Conservation (phyloP, 2,888 invertebrate genomes). For the Macrosoma leucophasiata region DNA sequence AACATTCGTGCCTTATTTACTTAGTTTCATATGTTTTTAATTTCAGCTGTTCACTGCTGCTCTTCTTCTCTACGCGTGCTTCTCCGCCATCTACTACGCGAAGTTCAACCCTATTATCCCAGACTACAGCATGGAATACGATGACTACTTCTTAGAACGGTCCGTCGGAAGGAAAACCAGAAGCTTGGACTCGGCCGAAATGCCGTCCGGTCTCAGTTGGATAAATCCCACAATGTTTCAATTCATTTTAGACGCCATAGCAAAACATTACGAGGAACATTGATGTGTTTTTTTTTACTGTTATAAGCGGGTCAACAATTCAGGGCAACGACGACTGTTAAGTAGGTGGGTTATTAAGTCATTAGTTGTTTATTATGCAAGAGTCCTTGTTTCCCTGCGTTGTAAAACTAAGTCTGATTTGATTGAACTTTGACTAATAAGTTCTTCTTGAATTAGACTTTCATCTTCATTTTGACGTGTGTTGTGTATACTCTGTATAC, state of each 20-base stretch:
- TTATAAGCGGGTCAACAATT: constrained; percentile 27
- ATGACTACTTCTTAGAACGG: constrained; percentile 83
- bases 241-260: constrained; percentile 77
- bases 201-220: constrained; percentile 68
- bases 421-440: constrained; percentile 34
- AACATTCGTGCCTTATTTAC: too few species aligned
- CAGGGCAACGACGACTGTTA: constrained; percentile 38
- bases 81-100: constrained; percentile 91
- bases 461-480: too few species aligned
- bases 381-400: constrained; percentile 48
- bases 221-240: constrained; percentile 79
- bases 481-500: too few species aligned
- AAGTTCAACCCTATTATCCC: constrained; percentile 89
- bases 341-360: constrained; percentile 9
- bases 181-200: constrained; percentile 50
- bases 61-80: constrained; percentile 87
- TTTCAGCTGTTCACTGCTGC: constrained; percentile 87
- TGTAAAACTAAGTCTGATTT: constrained; percentile 32
- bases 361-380: constrained; percentile 7
- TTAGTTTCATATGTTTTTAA: constrained; percentile 18
- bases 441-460: too few species aligned
- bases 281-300: too few species aligned
- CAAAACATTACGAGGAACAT: constrained; percentile 51
- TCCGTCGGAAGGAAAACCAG: constrained; percentile 72
- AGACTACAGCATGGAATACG: constrained; percentile 84